Evolutionary conservation across 2,888 invertebrate species (phyloP), one percentile per base, ranked within the genome.

Genomic region (Pterostichus niger): DNA sequence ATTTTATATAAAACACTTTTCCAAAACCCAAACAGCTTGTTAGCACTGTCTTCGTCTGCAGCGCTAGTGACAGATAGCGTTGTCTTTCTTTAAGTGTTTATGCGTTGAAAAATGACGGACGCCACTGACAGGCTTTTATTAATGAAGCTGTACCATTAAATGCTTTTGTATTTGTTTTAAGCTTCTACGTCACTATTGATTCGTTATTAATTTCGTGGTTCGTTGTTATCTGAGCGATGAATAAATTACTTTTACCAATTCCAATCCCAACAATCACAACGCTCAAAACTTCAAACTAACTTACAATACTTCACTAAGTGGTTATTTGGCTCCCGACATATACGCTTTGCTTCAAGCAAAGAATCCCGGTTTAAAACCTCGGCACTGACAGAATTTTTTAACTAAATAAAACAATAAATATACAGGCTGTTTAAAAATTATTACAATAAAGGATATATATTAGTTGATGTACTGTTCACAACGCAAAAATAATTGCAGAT

Each of bases 1-100:
- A 87, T 87, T 87, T 87, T 86, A 85, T 87, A 87, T 86, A 86
- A 86, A 86, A 86, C 86, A 86, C 86, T 86, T 84, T 83, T 84
- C 54, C 54, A 33, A 52, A 73, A 73, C 54, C 44, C 13, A 54
- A 52, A 71, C 68, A 71, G 68, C 68, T 71, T 44, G 68, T 71
- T 71, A 71, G 68, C 68, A 40, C 68, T 71, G 24, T 71, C 68
- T 71, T 40, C 44, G 15, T 71, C 13, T 15, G 15, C 13, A 71
- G 2, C 68, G 17, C 13, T 40, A 9, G n/a, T 10, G 68, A 44
- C 5, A 13, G 13, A 44, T 64, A n/a, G n/a, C 13, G 13, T 17
- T 49, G 52, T 52, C 54, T 75, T 54, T 75, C 31, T 75, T 75
- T 49, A 49, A 75, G 49, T 52, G 75, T 75, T 75, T 75, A 54